Percentiles rank a stretch among this genome's conserved stretches.
These are phyloP conservation scores for Tamandua tetradactyla DNA, from an alignment of 2,797 vertebrate species.

Conservation along the genomic window DNA sequence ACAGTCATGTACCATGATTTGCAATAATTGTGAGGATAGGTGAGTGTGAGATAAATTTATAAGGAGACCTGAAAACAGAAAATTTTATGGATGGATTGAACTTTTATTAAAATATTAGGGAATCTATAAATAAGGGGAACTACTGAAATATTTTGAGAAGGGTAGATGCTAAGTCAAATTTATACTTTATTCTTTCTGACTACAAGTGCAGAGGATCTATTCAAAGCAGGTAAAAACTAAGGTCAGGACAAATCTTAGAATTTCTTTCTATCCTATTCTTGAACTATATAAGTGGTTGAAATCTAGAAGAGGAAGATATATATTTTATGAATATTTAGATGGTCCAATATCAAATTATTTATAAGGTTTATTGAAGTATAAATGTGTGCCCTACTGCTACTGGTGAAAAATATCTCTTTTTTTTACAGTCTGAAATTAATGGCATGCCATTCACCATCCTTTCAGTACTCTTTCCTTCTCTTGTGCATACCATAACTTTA, in stretches of 20 bases:
- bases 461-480: background rate
- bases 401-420: background rate
- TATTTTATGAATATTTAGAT: background rate
- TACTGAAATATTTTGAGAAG: background rate
- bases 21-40: background rate
- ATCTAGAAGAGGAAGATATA: background rate
- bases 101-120: background rate
- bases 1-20: fast-evolving
- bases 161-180: background rate
- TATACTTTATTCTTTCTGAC: background rate
- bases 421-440: background rate
- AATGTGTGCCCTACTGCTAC: background rate
- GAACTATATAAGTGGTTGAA: background rate
- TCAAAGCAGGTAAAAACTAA: background rate
- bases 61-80: background rate
- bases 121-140: background rate
- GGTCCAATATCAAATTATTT: background rate
- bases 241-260: background rate
- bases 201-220: background rate
- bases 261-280: background rate
- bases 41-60: background rate
- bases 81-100: background rate
- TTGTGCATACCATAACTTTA: background rate
- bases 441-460: background rate
- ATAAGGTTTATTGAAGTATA: background rate